Evolutionary conservation across 2,888 invertebrate genomes (phyloP).

Genomic region (Phoenoteleia sp.): DNA sequence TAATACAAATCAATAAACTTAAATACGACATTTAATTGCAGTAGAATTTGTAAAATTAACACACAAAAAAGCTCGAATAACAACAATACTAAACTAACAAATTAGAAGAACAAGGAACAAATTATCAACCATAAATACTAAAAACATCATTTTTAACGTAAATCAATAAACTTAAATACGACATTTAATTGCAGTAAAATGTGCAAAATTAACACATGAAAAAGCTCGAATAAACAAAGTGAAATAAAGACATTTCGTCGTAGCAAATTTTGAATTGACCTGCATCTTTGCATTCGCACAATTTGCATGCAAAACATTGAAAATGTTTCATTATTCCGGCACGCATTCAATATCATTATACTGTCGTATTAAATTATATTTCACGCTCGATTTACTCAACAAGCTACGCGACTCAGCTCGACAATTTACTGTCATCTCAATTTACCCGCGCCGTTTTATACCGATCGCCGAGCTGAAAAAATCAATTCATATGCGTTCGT

Average conservation of each 20-base stretch:
- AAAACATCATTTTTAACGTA: no score
- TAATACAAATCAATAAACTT: no score
- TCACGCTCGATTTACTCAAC: slow-evolving; percentile 70
- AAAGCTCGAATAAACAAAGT: neutral
- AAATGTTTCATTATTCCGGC: slow-evolving; percentile 68
- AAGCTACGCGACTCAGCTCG: slow-evolving; percentile 66
- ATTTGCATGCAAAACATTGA: slow-evolving; percentile 70
- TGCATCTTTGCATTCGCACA: slow-evolving; percentile 12
- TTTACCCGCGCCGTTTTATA: slow-evolving; percentile 58
- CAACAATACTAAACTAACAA: no score
- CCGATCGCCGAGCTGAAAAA: slow-evolving; percentile 44
- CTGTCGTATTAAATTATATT: slow-evolving; percentile 72
- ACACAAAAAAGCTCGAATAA: no score
- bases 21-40: no score
- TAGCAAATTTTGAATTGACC: slow-evolving; percentile 33
- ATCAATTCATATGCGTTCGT: slow-evolving; percentile 12
- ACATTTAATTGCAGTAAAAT: no score
- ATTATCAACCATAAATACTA: no score
- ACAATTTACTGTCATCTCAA: slow-evolving; percentile 70
- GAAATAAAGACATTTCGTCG: neutral
- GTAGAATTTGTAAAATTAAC: no score
- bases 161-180: no score
- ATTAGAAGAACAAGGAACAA: no score
- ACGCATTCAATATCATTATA: slow-evolving; percentile 69
- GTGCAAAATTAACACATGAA: neutral